phyloP scores from a whole-genome alignment of 2,888 invertebrate species.

The Leptinotarsa tumamoca region DNA sequence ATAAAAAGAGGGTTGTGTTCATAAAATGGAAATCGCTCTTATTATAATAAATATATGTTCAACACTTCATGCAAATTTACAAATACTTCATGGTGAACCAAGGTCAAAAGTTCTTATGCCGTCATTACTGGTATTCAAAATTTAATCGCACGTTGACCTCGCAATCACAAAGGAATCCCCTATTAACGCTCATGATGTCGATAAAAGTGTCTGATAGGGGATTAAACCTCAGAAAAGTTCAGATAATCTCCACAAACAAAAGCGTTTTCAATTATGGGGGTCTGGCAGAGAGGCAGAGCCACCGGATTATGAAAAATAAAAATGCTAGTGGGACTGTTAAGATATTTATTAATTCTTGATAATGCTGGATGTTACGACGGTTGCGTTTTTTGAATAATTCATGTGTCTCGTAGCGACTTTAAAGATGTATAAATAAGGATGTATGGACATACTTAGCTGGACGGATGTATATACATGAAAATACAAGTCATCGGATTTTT shows the following conservation, averaged over 20 bases:
- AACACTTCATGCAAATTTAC: too few relatives aligned
- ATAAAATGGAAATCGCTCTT: too few relatives aligned
- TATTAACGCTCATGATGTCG: slow-evolving; percentile 27
- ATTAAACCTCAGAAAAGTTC: slow-evolving; percentile 34
- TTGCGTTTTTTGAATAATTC: slow-evolving; percentile 51
- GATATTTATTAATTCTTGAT: slow-evolving; percentile 47
- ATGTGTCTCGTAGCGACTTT: slow-evolving; percentile 48
- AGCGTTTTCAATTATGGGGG: slow-evolving; percentile 44
- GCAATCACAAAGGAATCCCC: slow-evolving; percentile 13
- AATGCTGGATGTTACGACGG: slow-evolving; percentile 38
- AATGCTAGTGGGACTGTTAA: slow-evolving; percentile 32
- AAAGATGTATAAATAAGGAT: slow-evolving; percentile 45
- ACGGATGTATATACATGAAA: slow-evolving; percentile 31
- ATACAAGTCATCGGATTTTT: slow-evolving; percentile 37
- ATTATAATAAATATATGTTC: too few relatives aligned
- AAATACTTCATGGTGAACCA: too few relatives aligned
- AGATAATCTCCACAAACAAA: slow-evolving; percentile 34
- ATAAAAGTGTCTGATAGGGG: slow-evolving; percentile 34
- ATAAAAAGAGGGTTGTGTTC: too few relatives aligned
- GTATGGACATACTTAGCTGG: slow-evolving; percentile 38
- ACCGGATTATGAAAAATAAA: slow-evolving; percentile 46
- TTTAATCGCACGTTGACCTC: slow-evolving; percentile 27
- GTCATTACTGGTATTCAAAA: slow-evolving; percentile 27
- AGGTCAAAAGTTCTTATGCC: slow-evolving; percentile 9
- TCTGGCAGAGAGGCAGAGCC: slow-evolving; percentile 34